Conservation (phyloP, 2,888 invertebrate species). For the Rotaria socialis region DNA sequence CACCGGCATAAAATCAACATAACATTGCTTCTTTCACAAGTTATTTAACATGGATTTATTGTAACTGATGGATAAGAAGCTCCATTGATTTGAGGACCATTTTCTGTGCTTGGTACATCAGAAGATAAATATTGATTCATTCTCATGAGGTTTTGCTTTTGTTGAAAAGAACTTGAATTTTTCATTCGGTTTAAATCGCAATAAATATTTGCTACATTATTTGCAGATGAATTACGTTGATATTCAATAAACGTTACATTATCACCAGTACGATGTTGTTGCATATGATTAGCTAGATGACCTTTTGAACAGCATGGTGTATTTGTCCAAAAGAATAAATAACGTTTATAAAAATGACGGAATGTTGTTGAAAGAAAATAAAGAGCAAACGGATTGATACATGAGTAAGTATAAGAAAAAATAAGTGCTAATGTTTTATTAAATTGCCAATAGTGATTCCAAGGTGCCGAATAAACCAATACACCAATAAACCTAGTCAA, state of each 20-base stretch:
- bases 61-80: background rate
- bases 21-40: background rate
- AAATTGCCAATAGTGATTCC: conserved; percentile 35
- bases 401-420: conserved; percentile 34
- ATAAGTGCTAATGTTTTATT: conserved; percentile 32
- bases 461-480: background rate
- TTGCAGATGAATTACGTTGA: background rate
- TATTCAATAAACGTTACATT: background rate
- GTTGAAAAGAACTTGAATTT: background rate
- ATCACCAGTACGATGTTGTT: background rate
- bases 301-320: background rate
- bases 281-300: background rate
- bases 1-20: background rate
- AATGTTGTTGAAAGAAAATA: conserved; percentile 35
- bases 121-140: background rate
- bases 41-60: background rate
- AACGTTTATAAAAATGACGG: conserved; percentile 30
- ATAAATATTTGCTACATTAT: background rate
- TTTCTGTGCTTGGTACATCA: background rate
- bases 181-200: background rate
- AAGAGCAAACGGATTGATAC: conserved; percentile 33
- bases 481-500: background rate
- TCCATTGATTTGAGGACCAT: background rate
- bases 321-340: conserved; percentile 26
- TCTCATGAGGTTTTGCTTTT: background rate